Percentiles rank a stretch among this genome's conserved stretches.
Conservation (phyloP, 2,888 invertebrate genomes). For the Holacanthella duospinosa region DNA sequence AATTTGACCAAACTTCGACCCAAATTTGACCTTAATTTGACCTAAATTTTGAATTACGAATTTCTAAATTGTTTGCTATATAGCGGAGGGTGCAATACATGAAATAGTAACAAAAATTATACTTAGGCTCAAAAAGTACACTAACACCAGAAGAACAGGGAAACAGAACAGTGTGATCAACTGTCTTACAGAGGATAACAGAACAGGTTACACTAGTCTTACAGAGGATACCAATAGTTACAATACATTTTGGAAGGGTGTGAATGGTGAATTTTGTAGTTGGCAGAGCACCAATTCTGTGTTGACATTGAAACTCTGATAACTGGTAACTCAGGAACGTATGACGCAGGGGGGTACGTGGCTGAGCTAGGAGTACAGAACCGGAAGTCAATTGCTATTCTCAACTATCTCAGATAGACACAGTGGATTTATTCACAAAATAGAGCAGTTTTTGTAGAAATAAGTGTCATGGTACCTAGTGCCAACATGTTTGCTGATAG, state of each 20-base stretch:
- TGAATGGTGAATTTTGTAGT: background rate
- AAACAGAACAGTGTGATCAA: background rate
- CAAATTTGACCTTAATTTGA: too few species aligned
- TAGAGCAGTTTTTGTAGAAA: slow-evolving; percentile 23
- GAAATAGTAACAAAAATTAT: too few species aligned
- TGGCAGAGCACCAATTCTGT: slow-evolving; percentile 16
- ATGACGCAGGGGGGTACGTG: slow-evolving; percentile 27
- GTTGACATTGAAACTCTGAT: slow-evolving; percentile 19
- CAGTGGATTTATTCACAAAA: slow-evolving; percentile 25
- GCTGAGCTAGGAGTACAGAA: slow-evolving; percentile 19
- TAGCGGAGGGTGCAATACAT: too few species aligned
- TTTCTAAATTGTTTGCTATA: too few species aligned
- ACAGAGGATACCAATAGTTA: slow-evolving; percentile 18
- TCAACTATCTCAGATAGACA: slow-evolving; percentile 15
- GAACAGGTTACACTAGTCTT: slow-evolving; percentile 4
- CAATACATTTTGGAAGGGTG: slow-evolving; percentile 14
- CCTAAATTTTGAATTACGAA: too few species aligned
- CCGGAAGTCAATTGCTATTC: slow-evolving; percentile 13
- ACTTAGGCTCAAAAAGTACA: too few species aligned
- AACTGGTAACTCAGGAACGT: slow-evolving; percentile 14
- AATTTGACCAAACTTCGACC: too few species aligned
- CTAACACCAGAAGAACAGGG: background rate
- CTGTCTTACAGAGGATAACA: too few species aligned
- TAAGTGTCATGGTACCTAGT: slow-evolving; percentile 20
- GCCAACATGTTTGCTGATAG: slow-evolving; percentile 24